A percentile compares a stretch with the other conserved stretches of the same genome.
These are phyloP conservation scores for Camptogramma bilineatum DNA, from an alignment of 2,888 invertebrate species.

Conservation along the genomic window DNA sequence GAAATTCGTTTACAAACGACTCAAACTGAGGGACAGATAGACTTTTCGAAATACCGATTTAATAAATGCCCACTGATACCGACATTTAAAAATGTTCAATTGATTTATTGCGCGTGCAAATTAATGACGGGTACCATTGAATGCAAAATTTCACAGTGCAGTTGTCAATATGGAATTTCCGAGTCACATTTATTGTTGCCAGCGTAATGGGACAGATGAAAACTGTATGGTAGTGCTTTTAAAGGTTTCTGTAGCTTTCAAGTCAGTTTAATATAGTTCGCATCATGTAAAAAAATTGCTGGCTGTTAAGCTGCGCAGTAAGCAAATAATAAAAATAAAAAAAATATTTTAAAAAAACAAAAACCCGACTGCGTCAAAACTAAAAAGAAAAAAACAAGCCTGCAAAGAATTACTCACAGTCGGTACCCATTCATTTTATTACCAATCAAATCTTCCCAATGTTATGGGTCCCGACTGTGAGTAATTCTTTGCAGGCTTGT, in stretches of 20 bases:
- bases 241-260: not conserved
- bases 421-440: no score
- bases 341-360: no score
- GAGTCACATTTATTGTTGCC: constrained; percentile 16
- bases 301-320: no score
- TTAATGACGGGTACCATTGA: constrained; percentile 43
- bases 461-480: no score
- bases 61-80: constrained; percentile 40
- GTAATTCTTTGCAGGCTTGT: no score
- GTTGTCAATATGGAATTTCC: constrained; percentile 25
- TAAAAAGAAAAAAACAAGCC: no score
- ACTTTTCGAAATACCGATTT: constrained; percentile 43
- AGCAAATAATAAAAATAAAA: no score
- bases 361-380: no score
- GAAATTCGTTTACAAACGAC: constrained; percentile 18
- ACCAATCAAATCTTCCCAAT: no score
- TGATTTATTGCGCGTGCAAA: constrained; percentile 45
- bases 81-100: constrained; percentile 40
- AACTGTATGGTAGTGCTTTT: not conserved
- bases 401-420: no score
- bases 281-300: no score
- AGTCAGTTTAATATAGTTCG: no score
- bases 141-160: constrained; percentile 28
- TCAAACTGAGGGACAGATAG: constrained; percentile 25
- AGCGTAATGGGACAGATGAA: not conserved